These are phyloP conservation scores for Drosophila sp. DNA, from an alignment of 1,140 invertebrate species.

Conservation along the genomic window DNA sequence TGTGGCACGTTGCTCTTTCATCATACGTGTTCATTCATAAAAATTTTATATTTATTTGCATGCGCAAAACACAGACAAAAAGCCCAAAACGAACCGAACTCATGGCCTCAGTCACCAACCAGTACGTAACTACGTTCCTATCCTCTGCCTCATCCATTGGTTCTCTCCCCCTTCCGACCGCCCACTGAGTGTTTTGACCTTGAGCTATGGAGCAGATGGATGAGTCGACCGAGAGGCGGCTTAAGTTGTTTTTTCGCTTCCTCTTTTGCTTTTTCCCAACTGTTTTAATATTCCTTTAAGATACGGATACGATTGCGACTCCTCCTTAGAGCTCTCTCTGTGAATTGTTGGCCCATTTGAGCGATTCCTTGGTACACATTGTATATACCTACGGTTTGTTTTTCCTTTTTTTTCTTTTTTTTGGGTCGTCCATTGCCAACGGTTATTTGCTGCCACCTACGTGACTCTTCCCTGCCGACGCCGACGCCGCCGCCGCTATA, in stretches of 20 bases:
- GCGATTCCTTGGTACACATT: constrained; percentile 38
- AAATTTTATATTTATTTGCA: constrained; percentile 81
- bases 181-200: constrained; percentile 52
- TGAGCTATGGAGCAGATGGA: constrained; percentile 60
- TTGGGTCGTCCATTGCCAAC: constrained; percentile 47
- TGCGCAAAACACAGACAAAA: constrained; percentile 37
- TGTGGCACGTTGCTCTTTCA: constrained; percentile 63
- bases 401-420: constrained; percentile 13
- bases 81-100: constrained; percentile 41
- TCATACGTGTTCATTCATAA: constrained; percentile 81
- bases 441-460: constrained; percentile 73
- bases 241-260: neutral
- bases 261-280: constrained; percentile 23
- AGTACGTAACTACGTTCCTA: constrained; percentile 7
- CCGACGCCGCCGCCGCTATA: neutral
- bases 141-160: constrained; percentile 1
- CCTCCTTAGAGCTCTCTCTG: constrained; percentile 14
- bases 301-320: constrained; percentile 14
- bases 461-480: neutral
- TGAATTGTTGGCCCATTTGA: constrained; percentile 34
- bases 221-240: constrained; percentile 28
- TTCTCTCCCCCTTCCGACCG: constrained; percentile 1
- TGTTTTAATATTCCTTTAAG: constrained; percentile 79
- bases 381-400: constrained; percentile 17
- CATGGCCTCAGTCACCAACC: constrained; percentile 11